These are phyloP conservation scores for Muntiacus muntjak DNA, from an alignment of 2,113 vertebrate species.

Conservation along the genomic window DNA sequence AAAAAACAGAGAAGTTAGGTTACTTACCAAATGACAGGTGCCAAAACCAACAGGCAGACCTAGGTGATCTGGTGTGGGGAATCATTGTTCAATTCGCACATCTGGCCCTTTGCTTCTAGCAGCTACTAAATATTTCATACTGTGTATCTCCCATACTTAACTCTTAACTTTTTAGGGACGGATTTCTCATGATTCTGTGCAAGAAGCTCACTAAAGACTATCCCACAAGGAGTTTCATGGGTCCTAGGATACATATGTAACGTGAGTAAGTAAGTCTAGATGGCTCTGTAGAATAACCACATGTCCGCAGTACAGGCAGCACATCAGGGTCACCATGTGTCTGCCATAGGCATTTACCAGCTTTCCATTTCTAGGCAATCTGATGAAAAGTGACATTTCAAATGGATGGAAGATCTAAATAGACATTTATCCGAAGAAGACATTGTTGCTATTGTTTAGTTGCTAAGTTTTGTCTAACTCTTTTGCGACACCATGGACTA, in stretches of 20 bases:
- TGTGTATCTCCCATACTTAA: not conserved
- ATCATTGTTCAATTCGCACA: not conserved
- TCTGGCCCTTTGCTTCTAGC: not conserved
- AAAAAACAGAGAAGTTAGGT: not conserved
- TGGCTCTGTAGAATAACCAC: not conserved
- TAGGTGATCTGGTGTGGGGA: not conserved
- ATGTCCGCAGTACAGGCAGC: not conserved
- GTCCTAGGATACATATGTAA: rapidly evolving
- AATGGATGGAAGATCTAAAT: not conserved
- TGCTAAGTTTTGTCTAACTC: not conserved
- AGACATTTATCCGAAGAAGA: not conserved
- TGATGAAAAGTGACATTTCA: not conserved
- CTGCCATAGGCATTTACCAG: not conserved
- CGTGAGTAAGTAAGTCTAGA: not conserved
- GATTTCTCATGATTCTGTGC: not conserved
- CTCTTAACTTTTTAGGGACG: not conserved
- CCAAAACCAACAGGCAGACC: not conserved
- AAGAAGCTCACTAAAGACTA: not conserved
- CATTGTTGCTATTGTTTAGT: not conserved
- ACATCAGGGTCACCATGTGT: not conserved
- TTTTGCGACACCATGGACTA: not conserved
- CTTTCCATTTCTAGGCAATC: not conserved
- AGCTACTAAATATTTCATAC: not conserved
- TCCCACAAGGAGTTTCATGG: not conserved
- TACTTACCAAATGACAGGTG: not conserved